Evolutionary conservation across 1,140 invertebrate genomes (phyloP), one percentile per base, ranked within the genome.

Genomic region (Dreissena rostriformis): DNA sequence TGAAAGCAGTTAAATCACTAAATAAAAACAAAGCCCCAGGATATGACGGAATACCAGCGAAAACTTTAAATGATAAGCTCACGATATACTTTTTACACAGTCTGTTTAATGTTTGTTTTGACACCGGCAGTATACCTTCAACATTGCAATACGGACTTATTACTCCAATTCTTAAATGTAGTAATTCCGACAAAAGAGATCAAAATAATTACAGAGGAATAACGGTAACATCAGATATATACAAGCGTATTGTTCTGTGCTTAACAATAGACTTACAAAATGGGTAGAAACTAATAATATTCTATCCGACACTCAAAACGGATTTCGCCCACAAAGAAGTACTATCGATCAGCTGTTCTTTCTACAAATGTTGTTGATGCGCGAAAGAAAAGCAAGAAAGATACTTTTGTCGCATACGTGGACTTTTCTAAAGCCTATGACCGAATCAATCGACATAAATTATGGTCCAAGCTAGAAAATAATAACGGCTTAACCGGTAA

Each of bases 391-490:
- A 49, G 39, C 19, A 86, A 76, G 55, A 39, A 82, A 63, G 26
- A 19, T 22, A 82, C 63, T 4, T 81, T 80, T 55, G 57, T 57
- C 17, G 52, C 17, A 14, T 85, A 73, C 61, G 49, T 85, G 22
- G 84, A 82, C 17, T 86, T 82, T 24, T 53, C 52, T 19, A 76
- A 86, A 66, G 84, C 72, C 0, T 81, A 78, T 53, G 78, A 86
- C 63, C n/a, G 39, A 15, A 73, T 76, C 49, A 65, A 68, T 52
- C 57, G 71, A 61, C 1, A 63, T 22, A 73, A 75, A 19, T 80
- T 80, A 26, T 85, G 24, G 51, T 29, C 57, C n/a, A 73, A 61
- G 29, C 63, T 83, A 61, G 39, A 14, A 53, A 12, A 76, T n/a
- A 19, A 57, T 11, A 51, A 49, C 22, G 72, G 63, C 12, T 65